A percentile compares a stretch with the other conserved stretches of the same genome.
Evolutionary conservation across 1,140 invertebrate species (phyloP).

Genomic region (Temnothorax curvispinosus): DNA sequence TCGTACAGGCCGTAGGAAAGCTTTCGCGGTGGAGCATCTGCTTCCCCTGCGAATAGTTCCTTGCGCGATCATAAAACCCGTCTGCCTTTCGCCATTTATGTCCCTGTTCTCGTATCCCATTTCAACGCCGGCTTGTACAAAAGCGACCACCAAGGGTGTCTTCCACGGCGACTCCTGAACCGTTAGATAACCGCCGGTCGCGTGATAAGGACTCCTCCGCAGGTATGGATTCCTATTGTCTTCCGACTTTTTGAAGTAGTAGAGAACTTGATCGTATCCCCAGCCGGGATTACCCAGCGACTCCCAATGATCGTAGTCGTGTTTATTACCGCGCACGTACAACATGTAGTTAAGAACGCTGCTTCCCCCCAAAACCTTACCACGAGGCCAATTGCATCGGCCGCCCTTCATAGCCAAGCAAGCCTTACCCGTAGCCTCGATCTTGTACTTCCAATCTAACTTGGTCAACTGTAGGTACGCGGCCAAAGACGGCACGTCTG

Average conservation of each 20-base stretch:
- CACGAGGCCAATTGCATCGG: slow-evolving; percentile 93
- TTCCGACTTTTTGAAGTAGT: slow-evolving; percentile 96
- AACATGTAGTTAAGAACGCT: slow-evolving; percentile 98
- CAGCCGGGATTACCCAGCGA: slow-evolving; percentile 94
- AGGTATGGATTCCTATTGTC: slow-evolving; percentile 95
- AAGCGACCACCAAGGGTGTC: slow-evolving; percentile 92
- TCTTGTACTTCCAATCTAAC: slow-evolving; percentile 97
- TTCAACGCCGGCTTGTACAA: slow-evolving; percentile 94
- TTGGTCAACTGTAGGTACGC: slow-evolving; percentile 95
- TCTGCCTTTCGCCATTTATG: slow-evolving; percentile 93
- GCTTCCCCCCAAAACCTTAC: slow-evolving; percentile 95
- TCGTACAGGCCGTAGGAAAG: slow-evolving; percentile 93
- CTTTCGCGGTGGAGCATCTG: slow-evolving; percentile 96
- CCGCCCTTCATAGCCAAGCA: slow-evolving; percentile 91
- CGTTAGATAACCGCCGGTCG: slow-evolving; percentile 91
- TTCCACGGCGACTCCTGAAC: slow-evolving; percentile 94
- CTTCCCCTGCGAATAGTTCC: slow-evolving; percentile 94
- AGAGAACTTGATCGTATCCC: slow-evolving; percentile 94
- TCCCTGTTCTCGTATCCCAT: slow-evolving; percentile 95
- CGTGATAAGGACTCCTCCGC: slow-evolving; percentile 90
- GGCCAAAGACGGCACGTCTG: slow-evolving; percentile 94
- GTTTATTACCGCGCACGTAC: slow-evolving; percentile 93
- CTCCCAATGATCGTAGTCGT: slow-evolving; percentile 97
- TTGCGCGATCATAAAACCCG: slow-evolving; percentile 95
- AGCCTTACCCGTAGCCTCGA: slow-evolving; percentile 93